Base-by-base conservation (phyloP, 2,888 invertebrate genomes). In the Herminia tarsipennalis region DNA sequence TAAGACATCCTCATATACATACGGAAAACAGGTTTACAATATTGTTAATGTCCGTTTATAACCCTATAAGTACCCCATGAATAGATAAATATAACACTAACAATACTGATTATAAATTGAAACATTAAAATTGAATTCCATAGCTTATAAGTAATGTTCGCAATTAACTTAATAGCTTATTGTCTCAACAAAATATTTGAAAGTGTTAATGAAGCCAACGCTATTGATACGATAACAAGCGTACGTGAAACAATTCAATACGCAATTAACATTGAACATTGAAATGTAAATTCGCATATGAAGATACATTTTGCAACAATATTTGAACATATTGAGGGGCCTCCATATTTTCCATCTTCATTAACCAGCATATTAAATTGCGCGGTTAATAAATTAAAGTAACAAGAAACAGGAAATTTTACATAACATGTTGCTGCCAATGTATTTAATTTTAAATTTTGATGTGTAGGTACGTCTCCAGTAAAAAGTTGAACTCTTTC, bases 181-280 rank as follows among this genome's bases (percentile, higher is more conserved):
- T 56, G 52, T 56, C 25, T 36, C 32, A 17, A 46, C 39, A 46
- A 49, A 49, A 45, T 28, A 39, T 55, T 54, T 67, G 46, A 67
- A 57, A 60, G 37, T 53, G 33, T 57, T 46, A 66, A 66, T 59
- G 56, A 54, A 44, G 48, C 30, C 46, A 50, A 48, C 21, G 21
- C 20, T 38, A 33, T 51, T 40, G 39, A 51, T 56, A 36, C 61
- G 46, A 61, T 62, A 66, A 66, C 51, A 49, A 20, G 34, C 28
- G 50, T 55, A 51, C 30, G 33, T 28, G 27, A 52, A 63, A 58
- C 63, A 56, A 57, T 63, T 64, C 55, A 68, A 73, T 59, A 41
- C 42, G 47, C 51, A 67, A 67, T 72, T 70, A 68, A 62, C 58
- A 64, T 66, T 56, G 47, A 40, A 32, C 48, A 67, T 66, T 72